phyloP scores from a whole-genome alignment of 2,888 invertebrate species.

The Thymelicus sylvestris region DNA sequence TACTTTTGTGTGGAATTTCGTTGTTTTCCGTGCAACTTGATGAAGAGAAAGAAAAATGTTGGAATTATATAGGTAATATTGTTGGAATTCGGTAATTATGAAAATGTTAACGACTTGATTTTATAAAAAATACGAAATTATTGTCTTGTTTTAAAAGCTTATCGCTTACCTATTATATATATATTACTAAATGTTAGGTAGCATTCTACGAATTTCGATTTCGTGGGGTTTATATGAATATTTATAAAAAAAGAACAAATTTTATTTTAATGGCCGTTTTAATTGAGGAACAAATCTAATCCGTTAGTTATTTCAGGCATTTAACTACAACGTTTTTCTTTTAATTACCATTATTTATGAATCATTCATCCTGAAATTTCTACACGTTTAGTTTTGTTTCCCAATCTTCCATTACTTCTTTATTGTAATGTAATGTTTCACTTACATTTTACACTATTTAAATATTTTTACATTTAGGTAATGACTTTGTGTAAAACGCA shows the following conservation, averaged over 20 bases:
- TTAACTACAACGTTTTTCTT: conserved; percentile 50
- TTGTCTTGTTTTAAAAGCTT: too few species aligned
- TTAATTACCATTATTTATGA: conserved; percentile 56
- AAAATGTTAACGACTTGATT: too few species aligned
- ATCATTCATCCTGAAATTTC: conserved; percentile 49
- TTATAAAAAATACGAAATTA: too few species aligned
- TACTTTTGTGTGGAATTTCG: too few species aligned
- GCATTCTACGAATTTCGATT: too few species aligned
- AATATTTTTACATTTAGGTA: conserved; percentile 58
- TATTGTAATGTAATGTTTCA: conserved; percentile 59
- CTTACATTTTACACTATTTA: conserved; percentile 52
- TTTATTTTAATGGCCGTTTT: conserved; percentile 55
- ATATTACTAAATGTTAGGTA: too few species aligned
- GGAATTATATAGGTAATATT: too few species aligned
- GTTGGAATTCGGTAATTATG: too few species aligned
- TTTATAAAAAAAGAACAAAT: conserved; percentile 41
- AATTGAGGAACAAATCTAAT: conserved; percentile 80
- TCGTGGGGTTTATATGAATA: too few species aligned
- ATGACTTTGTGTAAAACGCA: conserved; percentile 59
- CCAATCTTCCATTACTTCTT: conserved; percentile 64
- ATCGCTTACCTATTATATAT: too few species aligned
- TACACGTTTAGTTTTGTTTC: conserved; percentile 74
- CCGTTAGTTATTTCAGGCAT: conserved; percentile 45
- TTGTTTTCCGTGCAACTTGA: too few species aligned
- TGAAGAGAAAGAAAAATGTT: too few species aligned